Evolutionary conservation across 2,797 vertebrate genomes (phyloP).

Genomic region (Phrynocephalus vlangalii): DNA sequence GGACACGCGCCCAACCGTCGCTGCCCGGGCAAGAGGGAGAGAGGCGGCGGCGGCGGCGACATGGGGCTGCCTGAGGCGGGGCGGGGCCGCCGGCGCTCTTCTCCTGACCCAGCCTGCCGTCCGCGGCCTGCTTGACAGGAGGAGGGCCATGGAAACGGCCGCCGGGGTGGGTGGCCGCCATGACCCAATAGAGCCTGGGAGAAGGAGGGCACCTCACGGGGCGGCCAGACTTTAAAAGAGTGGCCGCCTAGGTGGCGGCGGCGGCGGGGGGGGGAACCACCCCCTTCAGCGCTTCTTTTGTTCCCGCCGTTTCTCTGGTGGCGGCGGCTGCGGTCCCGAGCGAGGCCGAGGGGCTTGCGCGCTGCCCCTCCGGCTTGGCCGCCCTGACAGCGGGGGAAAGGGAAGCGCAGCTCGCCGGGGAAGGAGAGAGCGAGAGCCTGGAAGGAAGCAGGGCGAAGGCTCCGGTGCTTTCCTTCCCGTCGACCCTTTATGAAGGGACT

Average conservation of each 20-base stretch:
- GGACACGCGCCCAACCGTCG: not conserved
- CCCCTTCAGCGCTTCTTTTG: not conserved
- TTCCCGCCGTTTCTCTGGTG: no score
- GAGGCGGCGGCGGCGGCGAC: not conserved
- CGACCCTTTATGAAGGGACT: no score
- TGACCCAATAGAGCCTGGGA: not conserved
- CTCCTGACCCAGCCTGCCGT: constrained; percentile 36
- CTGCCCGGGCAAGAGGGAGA: not conserved
- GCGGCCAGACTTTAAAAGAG: not conserved
- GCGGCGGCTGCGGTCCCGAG: not conserved
- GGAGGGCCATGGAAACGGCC: not conserved
- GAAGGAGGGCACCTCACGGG: not conserved
- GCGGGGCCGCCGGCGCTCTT: constrained; percentile 37
- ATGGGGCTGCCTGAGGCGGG: not conserved
- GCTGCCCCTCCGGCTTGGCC: not conserved
- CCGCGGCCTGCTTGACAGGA: not conserved
- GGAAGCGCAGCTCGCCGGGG: not conserved
- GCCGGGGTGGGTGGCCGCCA: not conserved
- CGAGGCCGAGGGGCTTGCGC: not conserved
- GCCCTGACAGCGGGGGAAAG: not conserved
- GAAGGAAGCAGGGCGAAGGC: not conserved
- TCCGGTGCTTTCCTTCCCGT: constrained; percentile 27
- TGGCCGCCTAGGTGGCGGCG: not conserved
- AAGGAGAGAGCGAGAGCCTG: not conserved
- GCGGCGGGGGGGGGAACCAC: not conserved